Conservation (phyloP, 2,113 vertebrate species). For the Lophochroa leadbeateri region DNA sequence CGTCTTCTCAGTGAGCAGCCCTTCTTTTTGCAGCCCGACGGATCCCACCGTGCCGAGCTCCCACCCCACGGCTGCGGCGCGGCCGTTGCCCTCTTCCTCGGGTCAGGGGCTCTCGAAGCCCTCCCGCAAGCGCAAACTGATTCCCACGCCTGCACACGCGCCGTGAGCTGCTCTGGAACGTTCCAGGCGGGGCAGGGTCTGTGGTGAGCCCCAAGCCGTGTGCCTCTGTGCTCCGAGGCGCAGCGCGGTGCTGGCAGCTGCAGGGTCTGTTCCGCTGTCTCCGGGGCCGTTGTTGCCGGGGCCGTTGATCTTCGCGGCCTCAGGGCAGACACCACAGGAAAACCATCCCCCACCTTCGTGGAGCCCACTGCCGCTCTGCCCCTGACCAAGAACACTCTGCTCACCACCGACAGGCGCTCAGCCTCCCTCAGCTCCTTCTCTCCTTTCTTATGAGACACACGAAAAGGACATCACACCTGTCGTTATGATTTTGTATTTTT, state of each 20-base stretch:
- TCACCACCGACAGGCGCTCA: background rate
- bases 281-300: too few species aligned
- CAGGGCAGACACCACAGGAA: background rate
- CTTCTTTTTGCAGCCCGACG: background rate
- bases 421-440: background rate
- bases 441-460: background rate
- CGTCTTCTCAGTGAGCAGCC: background rate
- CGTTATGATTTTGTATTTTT: background rate
- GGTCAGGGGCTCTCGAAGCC: background rate
- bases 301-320: background rate
- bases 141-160: background rate
- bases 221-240: too few species aligned
- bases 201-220: too few species aligned
- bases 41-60: accelerated
- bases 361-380: background rate
- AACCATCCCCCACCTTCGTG: background rate
- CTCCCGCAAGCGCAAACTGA: background rate
- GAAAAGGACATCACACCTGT: background rate
- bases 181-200: background rate
- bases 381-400: background rate
- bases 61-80: too few species aligned
- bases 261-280: background rate
- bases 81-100: background rate
- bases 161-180: background rate
- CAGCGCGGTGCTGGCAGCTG: background rate